A percentile compares a stretch with the other conserved stretches of the same genome.
These are phyloP conservation scores for Isurus oxyrinchus DNA, from an alignment of 2,113 vertebrate species.

Conservation along the genomic window DNA sequence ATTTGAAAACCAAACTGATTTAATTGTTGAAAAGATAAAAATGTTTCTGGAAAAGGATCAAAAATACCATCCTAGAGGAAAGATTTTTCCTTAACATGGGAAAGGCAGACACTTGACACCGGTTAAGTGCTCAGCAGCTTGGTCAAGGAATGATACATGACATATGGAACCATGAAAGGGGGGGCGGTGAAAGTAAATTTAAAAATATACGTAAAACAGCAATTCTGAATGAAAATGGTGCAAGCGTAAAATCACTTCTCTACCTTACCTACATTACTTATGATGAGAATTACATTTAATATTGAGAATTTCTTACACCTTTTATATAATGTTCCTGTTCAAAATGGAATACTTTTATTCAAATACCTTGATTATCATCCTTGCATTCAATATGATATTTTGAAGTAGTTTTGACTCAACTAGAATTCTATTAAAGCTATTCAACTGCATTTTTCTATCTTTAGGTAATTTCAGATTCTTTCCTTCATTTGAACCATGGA, in stretches of 20 bases:
- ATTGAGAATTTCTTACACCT: not conserved
- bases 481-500: not conserved
- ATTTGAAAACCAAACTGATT: not conserved
- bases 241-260: not conserved
- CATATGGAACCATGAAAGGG: not conserved
- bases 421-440: not conserved
- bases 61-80: not conserved
- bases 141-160: not conserved
- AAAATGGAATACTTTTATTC: conserved; percentile 2
- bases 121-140: not conserved
- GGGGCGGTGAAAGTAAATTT: not conserved
- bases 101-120: not conserved
- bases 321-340: not conserved
- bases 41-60: not conserved
- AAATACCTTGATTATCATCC: no score
- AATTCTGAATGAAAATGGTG: not conserved
- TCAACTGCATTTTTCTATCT: not conserved
- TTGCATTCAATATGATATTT: not conserved
- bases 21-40: not conserved
- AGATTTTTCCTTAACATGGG: not conserved
- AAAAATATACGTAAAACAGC: not conserved
- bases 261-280: not conserved
- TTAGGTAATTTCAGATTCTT: not conserved
- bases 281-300: not conserved
- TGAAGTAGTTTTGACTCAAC: not conserved